These are phyloP conservation scores for Solenopsis invicta DNA, from an alignment of 1,140 invertebrate genomes.

Conservation along the genomic window DNA sequence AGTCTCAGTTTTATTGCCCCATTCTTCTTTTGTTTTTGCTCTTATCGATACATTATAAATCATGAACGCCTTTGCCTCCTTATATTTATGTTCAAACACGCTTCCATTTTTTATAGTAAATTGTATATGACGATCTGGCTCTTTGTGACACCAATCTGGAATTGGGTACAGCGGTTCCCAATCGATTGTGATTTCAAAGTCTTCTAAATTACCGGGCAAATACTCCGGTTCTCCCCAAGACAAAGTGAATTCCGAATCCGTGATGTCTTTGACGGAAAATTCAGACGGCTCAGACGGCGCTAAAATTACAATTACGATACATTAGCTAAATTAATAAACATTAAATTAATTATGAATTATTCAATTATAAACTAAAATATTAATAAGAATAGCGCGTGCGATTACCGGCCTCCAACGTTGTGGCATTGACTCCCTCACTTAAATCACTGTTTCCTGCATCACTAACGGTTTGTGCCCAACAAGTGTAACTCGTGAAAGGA, in stretches of 20 bases:
- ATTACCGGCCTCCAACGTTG: constrained; percentile 77
- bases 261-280: constrained; percentile 60
- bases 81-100: constrained; percentile 53
- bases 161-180: constrained; percentile 71
- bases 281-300: constrained; percentile 73
- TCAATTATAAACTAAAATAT: constrained; percentile 9
- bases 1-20: constrained; percentile 72
- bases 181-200: constrained; percentile 75
- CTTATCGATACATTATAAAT: constrained; percentile 75
- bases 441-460: constrained; percentile 66
- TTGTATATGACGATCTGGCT: background rate
- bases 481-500: constrained; percentile 79
- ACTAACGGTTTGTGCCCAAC: constrained; percentile 67
- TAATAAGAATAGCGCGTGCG: constrained; percentile 3
- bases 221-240: constrained; percentile 78
- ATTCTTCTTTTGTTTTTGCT: constrained; percentile 79
- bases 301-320: constrained; percentile 58
- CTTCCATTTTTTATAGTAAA: constrained; percentile 22
- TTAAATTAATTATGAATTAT: background rate
- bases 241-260: constrained; percentile 74
- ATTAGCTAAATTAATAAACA: background rate
- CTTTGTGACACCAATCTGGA: constrained; percentile 70
- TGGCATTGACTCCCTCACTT: constrained; percentile 61
- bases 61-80: constrained; percentile 70
- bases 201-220: constrained; percentile 74